Evolutionary conservation across 1,140 invertebrate genomes (phyloP).

Genomic region (Formica exsecta): DNA sequence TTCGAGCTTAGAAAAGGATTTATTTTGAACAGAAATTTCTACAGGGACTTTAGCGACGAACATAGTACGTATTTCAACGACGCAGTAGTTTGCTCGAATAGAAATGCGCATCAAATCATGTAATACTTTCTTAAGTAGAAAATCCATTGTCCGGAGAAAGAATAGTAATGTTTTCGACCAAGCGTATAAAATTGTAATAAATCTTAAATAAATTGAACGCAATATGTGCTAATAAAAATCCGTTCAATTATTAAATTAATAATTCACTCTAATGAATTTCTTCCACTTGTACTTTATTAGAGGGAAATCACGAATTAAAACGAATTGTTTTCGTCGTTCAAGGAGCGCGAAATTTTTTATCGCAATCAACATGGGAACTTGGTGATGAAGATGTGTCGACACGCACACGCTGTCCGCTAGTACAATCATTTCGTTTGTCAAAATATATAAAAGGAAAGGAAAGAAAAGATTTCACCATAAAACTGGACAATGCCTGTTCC

Average conservation of each 20-base stretch:
- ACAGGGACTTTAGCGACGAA: background rate
- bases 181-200: background rate
- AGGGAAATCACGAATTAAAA: conserved; percentile 27
- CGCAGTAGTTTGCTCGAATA: background rate
- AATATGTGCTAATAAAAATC: conserved; percentile 2
- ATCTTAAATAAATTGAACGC: conserved; percentile 18
- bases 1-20: conserved; percentile 13
- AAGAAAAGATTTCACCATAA: conserved; percentile 16
- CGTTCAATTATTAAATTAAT: conserved; percentile 13
- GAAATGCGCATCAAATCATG: conserved; percentile 28
- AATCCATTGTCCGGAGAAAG: conserved; percentile 10
- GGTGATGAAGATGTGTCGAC: conserved; percentile 35
- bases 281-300: background rate
- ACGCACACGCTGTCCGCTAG: background rate
- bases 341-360: conserved; percentile 24
- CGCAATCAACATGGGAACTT: conserved; percentile 31
- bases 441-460: conserved; percentile 4
- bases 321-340: conserved; percentile 43
- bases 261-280: conserved; percentile 40
- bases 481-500: conserved; percentile 22
- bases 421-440: conserved; percentile 43
- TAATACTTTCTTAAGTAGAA: conserved; percentile 24
- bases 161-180: background rate
- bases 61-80: conserved; percentile 9
- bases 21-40: conserved; percentile 35